These are phyloP conservation scores for Muntiacus reevesi DNA, from an alignment of 2,113 vertebrate genomes.

Conservation along the genomic window DNA sequence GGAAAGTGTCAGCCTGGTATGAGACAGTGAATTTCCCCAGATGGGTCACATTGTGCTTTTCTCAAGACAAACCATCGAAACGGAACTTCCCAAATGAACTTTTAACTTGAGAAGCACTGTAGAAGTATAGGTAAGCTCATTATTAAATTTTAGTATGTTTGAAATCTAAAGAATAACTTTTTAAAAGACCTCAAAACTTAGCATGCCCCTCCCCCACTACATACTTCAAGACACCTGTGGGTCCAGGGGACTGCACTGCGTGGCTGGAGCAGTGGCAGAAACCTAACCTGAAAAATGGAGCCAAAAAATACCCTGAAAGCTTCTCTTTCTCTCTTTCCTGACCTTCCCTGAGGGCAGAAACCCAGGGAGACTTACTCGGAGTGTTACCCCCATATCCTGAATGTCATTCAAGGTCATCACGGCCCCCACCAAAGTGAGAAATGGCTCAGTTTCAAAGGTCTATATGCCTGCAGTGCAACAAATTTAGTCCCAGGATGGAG, in stretches of 20 bases:
- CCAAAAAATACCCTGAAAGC: neutral
- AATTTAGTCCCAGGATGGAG: neutral
- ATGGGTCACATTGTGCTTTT: neutral
- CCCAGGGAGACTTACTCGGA: neutral
- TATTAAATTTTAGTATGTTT: neutral
- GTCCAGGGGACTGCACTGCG: neutral
- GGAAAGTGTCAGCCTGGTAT: neutral
- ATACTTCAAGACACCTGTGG: neutral
- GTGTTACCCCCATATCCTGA: neutral
- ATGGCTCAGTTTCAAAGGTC: neutral
- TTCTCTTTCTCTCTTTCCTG: neutral
- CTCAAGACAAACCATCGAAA: neutral
- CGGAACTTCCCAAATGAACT: neutral
- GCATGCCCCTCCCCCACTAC: fast-evolving
- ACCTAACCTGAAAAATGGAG: neutral
- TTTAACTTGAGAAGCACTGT: neutral
- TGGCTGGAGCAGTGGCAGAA: neutral
- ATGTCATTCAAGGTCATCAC: neutral
- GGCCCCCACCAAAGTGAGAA: neutral
- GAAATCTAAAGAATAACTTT: neutral
- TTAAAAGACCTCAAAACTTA: neutral
- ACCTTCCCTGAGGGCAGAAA: neutral
- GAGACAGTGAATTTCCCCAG: neutral
- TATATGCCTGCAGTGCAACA: neutral
- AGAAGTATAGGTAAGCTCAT: neutral